Percentiles rank a stretch among this genome's conserved stretches.
Evolutionary conservation across 2,888 invertebrate genomes (phyloP).

Genomic region (Ichneumon xanthorius): DNA sequence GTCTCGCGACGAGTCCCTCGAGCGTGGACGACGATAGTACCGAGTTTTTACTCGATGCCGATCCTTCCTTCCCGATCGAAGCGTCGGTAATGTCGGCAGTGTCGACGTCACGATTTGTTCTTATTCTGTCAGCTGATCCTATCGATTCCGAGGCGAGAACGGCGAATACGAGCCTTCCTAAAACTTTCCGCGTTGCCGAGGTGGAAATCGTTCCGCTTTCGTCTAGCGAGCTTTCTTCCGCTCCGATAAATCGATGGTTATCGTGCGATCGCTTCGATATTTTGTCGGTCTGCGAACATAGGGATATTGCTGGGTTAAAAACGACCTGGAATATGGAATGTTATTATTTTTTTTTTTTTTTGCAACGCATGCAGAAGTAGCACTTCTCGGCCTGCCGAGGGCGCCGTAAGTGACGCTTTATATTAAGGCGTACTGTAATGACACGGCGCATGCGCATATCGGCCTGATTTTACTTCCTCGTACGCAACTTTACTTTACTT

Average conservation of each 20-base stretch:
- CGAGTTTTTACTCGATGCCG: neutral
- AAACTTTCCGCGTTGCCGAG: neutral
- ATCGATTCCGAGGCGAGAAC: conserved; percentile 18
- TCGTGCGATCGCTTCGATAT: neutral
- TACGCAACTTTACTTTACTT: too few species aligned
- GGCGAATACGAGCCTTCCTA: neutral
- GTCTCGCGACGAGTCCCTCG: conserved; percentile 54
- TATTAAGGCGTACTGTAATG: too few species aligned
- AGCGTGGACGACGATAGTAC: neutral
- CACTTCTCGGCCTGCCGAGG: too few species aligned
- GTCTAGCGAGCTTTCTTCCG: neutral
- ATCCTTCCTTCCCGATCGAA: conserved; percentile 5
- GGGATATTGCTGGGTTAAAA: neutral
- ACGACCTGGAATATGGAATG: neutral
- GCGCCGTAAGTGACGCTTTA: too few species aligned
- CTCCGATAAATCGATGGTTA: neutral
- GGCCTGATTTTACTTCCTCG: too few species aligned
- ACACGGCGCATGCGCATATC: too few species aligned
- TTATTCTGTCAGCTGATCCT: conserved; percentile 7
- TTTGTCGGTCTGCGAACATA: neutral
- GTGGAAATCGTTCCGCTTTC: neutral
- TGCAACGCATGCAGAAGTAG: too few species aligned
- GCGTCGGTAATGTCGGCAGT: neutral
- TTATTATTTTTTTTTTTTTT: neutral
- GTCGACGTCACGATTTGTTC: conserved; percentile 36